A percentile compares a stretch with the other conserved stretches of the same genome.
These are phyloP conservation scores for Gonatopus flavifemur DNA, from an alignment of 1,140 invertebrate species.

Conservation along the genomic window DNA sequence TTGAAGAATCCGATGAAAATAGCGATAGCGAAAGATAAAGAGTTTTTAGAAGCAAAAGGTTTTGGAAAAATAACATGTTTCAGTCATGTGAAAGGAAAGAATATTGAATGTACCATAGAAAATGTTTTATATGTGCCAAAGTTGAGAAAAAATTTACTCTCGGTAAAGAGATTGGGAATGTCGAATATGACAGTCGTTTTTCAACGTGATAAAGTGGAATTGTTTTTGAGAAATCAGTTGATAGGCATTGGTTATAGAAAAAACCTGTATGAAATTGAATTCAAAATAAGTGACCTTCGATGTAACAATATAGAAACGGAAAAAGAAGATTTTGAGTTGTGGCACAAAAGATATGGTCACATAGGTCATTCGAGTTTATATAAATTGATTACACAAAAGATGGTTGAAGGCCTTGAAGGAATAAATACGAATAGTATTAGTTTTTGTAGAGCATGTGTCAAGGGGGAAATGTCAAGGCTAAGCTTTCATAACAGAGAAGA, in stretches of 20 bases:
- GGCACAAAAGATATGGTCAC: constrained; percentile 3
- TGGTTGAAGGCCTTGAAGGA: background rate
- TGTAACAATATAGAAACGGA: constrained; percentile 17
- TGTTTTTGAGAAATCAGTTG: background rate
- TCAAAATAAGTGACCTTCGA: background rate
- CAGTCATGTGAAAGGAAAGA: constrained; percentile 8
- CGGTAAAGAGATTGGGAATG: constrained; percentile 17
- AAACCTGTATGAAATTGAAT: background rate
- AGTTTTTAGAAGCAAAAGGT: too few relatives aligned
- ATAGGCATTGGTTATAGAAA: background rate
- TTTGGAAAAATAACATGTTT: constrained; percentile 21
- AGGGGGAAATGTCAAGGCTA: background rate
- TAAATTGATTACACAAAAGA: too few relatives aligned
- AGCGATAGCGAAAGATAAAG: too few relatives aligned
- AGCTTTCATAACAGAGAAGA: background rate
- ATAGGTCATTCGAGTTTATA: background rate
- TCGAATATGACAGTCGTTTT: constrained; percentile 20
- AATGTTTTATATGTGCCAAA: constrained; percentile 1
- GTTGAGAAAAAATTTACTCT: constrained; percentile 15
- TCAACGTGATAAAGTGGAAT: constrained; percentile 11
- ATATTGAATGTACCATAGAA: background rate
- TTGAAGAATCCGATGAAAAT: too few relatives aligned
- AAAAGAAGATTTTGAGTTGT: background rate
- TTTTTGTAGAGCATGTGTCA: background rate
- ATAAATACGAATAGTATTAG: background rate